These are phyloP conservation scores for Priocnemis perturbator DNA, from an alignment of 2,888 invertebrate genomes.

Conservation along the genomic window DNA sequence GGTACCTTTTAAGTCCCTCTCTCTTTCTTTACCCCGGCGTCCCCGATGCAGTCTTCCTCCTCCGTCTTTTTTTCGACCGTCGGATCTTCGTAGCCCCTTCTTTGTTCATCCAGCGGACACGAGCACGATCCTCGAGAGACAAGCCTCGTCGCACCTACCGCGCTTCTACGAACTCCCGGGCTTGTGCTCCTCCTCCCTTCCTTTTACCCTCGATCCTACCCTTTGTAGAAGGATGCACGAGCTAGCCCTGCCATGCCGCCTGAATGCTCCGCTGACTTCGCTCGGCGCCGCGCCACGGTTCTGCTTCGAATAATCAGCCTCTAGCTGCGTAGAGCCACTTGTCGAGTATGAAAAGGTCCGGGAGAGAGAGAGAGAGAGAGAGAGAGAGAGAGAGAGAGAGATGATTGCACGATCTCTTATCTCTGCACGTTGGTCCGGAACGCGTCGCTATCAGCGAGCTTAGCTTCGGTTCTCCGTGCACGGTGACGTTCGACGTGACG, in stretches of 20 bases:
- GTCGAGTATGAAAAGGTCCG: too few species aligned
- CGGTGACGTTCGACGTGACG: too few species aligned
- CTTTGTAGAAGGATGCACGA: slow-evolving; percentile 25
- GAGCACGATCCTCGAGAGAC: slow-evolving; percentile 26
- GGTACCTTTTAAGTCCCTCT: slow-evolving; percentile 16
- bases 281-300: slow-evolving; percentile 35
- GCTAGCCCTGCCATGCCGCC: neutral
- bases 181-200: slow-evolving; percentile 47
- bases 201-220: slow-evolving; percentile 21
- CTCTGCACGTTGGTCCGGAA: too few species aligned
- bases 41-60: slow-evolving; percentile 13
- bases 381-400: too few species aligned
- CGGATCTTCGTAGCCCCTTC: slow-evolving; percentile 16
- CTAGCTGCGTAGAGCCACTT: too few species aligned
- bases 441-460: too few species aligned
- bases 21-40: slow-evolving; percentile 32
- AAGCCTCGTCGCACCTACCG: slow-evolving; percentile 46
- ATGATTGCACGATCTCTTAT: too few species aligned
- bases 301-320: too few species aligned
- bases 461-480: too few species aligned
- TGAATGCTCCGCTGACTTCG: slow-evolving; percentile 26
- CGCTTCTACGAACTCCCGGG: slow-evolving; percentile 66
- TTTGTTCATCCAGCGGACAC: slow-evolving; percentile 5
- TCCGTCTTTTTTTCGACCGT: neutral
- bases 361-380: too few species aligned